A percentile compares a stretch with the other conserved stretches of the same genome.
Conservation (phyloP, 2,888 invertebrate species). For the Campaea margaritaria region DNA sequence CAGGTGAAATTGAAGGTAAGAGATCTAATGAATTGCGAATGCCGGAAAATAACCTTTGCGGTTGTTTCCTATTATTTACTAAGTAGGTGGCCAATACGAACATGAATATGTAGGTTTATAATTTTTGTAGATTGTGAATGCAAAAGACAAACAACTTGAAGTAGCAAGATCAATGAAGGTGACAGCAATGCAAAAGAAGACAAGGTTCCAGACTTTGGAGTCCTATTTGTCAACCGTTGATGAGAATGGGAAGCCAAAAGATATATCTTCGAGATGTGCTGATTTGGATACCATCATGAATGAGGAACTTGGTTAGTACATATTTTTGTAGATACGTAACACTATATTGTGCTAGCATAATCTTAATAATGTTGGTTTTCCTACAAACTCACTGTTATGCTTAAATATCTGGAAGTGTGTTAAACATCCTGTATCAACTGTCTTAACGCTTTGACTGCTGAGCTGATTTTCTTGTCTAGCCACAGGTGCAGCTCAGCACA, state of each 20-base stretch:
- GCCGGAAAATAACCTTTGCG: conserved; percentile 22
- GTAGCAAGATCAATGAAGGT: conserved; percentile 89
- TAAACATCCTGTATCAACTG: too few relatives aligned
- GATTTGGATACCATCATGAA: conserved; percentile 91
- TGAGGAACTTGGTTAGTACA: conserved; percentile 79
- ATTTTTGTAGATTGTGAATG: conserved; percentile 84
- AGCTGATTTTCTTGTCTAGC: too few relatives aligned
- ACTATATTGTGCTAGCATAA: too few relatives aligned
- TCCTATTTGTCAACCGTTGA: conserved; percentile 85
- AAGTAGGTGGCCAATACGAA: too few relatives aligned
- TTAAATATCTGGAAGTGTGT: too few relatives aligned
- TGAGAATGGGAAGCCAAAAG: conserved; percentile 77
- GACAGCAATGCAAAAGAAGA: conserved; percentile 82
- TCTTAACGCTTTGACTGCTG: too few relatives aligned
- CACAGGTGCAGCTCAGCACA: too few relatives aligned
- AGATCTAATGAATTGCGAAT: conserved; percentile 8
- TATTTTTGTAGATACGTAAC: neutral
- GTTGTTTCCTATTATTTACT: too few relatives aligned
- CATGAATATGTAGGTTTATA: neutral
- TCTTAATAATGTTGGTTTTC: too few relatives aligned
- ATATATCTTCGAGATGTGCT: conserved; percentile 88
- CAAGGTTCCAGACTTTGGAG: conserved; percentile 88
- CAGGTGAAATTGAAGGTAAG: conserved; percentile 80
- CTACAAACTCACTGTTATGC: too few relatives aligned
- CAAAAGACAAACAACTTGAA: conserved; percentile 83